These are phyloP conservation scores for Anguilla anguilla DNA, from an alignment of 2,797 vertebrate species.

Conservation along the genomic window DNA sequence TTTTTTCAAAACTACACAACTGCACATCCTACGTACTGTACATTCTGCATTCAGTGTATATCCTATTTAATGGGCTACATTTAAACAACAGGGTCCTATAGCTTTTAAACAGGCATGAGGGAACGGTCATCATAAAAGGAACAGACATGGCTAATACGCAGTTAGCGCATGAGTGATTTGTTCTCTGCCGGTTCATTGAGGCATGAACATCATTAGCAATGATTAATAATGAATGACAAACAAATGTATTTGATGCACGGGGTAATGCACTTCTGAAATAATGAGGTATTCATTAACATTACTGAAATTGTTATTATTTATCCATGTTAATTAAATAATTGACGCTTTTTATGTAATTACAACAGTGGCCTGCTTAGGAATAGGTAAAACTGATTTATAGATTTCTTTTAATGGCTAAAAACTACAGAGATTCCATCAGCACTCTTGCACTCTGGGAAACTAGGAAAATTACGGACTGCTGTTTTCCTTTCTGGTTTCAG, in stretches of 20 bases:
- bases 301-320: neutral
- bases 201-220: neutral
- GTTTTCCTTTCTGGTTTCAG: neutral
- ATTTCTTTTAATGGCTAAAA: neutral
- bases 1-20: too few species aligned
- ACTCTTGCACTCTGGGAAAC: neutral
- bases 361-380: neutral
- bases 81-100: too few species aligned
- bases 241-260: neutral
- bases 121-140: too few species aligned
- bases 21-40: too few species aligned
- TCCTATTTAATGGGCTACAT: too few species aligned
- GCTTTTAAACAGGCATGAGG: too few species aligned
- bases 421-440: neutral
- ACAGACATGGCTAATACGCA: too few species aligned
- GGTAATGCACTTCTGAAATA: neutral
- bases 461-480: neutral
- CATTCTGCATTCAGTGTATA: too few species aligned
- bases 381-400: neutral
- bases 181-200: neutral
- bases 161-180: neutral
- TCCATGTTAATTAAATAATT: neutral
- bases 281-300: neutral
- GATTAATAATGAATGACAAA: neutral
- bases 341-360: neutral